phyloP scores from a whole-genome alignment of 37 sponge, comb jelly and placozoan genomes.

The Agelas oroides region DNA sequence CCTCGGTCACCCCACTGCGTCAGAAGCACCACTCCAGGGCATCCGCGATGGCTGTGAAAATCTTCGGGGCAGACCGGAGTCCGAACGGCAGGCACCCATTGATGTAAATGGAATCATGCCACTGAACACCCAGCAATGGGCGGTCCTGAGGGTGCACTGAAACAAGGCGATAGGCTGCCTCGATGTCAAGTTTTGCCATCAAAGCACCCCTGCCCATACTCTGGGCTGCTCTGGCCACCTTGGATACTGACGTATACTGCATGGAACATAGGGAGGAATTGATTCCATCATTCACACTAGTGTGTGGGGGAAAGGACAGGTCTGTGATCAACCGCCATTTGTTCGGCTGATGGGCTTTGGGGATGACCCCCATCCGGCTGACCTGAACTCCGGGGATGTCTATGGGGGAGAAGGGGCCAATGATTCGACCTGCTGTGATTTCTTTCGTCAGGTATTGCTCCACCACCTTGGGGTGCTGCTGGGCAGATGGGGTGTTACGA shows the following conservation, averaged over 20 bases:
- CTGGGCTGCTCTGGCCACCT: conserved; percentile 17
- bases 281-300: conserved; percentile 40
- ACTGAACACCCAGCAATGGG: not conserved
- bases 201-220: not conserved
- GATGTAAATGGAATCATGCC: not conserved
- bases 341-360: conserved; percentile 21
- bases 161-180: conserved; percentile 12
- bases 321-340: conserved; percentile 36
- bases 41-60: conserved; percentile 46
- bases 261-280: not conserved
- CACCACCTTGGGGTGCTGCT: no score
- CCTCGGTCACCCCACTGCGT: not conserved
- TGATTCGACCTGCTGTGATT: no score
- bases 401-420: no score
- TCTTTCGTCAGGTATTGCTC: no score
- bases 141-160: conserved; percentile 26
- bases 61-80: conserved; percentile 28
- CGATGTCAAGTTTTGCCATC: conserved; percentile 31
- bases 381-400: not conserved
- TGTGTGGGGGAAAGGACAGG: conserved; percentile 18
- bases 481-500: no score
- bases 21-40: conserved; percentile 13
- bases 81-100: conserved; percentile 32
- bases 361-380: conserved; percentile 34
- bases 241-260: conserved; percentile 26